A percentile compares a stretch with the other conserved stretches of the same genome.
Evolutionary conservation across 2,113 vertebrate genomes (phyloP).

Genomic region (Pollachius pollachius): DNA sequence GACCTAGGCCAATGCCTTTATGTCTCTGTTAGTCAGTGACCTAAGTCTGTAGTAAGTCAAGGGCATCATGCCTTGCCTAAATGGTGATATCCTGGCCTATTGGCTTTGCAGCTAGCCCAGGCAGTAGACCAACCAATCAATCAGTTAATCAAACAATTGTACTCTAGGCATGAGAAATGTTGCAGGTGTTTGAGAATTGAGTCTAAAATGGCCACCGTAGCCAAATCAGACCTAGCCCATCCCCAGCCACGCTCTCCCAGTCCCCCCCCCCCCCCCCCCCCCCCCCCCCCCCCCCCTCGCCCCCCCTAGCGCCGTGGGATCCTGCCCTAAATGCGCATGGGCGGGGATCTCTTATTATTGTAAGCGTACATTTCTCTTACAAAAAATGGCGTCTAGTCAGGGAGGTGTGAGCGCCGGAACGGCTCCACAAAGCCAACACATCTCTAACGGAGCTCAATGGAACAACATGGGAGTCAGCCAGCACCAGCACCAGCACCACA

Average conservation of each 20-base stretch:
- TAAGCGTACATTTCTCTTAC: constrained; percentile 70
- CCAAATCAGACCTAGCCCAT: constrained; percentile 10
- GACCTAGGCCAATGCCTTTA: too few species aligned
- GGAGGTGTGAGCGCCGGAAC: constrained; percentile 74
- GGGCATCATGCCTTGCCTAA: too few species aligned
- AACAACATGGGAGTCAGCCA: constrained; percentile 73
- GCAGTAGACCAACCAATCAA: too few species aligned
- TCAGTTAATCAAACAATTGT: too few species aligned
- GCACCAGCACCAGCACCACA: constrained; percentile 78
- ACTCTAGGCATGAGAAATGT: too few species aligned
- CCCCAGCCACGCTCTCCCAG: constrained; percentile 24
- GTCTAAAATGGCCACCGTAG: constrained; percentile 65
- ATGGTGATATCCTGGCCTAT: too few species aligned
- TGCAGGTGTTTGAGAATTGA: constrained; percentile 27
- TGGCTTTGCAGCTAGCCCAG: too few species aligned
- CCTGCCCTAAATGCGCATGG: constrained; percentile 64
- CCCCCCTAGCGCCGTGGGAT: constrained; percentile 55
- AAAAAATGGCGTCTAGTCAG: constrained; percentile 89
- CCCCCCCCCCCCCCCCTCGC: constrained; percentile 42
- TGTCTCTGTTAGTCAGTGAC: too few species aligned
- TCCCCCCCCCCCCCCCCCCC: constrained; percentile 54
- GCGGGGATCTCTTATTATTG: constrained; percentile 79
- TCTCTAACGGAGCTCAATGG: constrained; percentile 83
- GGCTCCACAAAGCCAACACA: constrained; percentile 73
- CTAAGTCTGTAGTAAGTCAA: too few species aligned